A percentile compares a stretch with the other conserved stretches of the same genome.
Evolutionary conservation across 2,888 invertebrate species (phyloP).

Genomic region (Toxonevra muliebris): DNA sequence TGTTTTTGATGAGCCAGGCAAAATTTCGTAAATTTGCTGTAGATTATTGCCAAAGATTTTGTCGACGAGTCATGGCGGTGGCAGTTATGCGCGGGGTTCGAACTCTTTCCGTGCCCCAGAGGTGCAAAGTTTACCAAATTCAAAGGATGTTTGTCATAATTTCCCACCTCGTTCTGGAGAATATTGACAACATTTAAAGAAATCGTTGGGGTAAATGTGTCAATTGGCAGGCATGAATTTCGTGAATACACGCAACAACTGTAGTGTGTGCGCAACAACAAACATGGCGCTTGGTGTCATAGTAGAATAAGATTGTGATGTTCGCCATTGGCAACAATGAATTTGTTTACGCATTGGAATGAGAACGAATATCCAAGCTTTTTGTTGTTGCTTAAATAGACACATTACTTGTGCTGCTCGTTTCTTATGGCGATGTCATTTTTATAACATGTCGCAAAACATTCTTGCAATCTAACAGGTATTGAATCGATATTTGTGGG

Average conservation of each 20-base stretch:
- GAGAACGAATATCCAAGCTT: background rate
- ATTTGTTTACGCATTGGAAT: slow-evolving; percentile 24
- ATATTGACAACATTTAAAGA: background rate
- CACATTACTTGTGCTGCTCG: background rate
- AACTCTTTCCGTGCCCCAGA: background rate
- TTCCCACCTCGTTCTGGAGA: slow-evolving; percentile 27
- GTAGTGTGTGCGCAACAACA: background rate
- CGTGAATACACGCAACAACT: background rate
- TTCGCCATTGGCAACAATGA: slow-evolving; percentile 41
- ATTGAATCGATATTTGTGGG: slow-evolving; percentile 63
- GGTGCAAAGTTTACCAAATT: slow-evolving; percentile 40
- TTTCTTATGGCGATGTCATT: slow-evolving; percentile 9
- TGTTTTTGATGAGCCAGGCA: too few species aligned
- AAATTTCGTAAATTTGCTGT: background rate
- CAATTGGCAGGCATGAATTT: background rate
- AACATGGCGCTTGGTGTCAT: slow-evolving; percentile 1
- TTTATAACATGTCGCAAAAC: slow-evolving; percentile 60
- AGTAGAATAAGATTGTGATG: slow-evolving; percentile 16
- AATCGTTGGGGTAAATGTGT: background rate
- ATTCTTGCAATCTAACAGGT: slow-evolving; percentile 58
- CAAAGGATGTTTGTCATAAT: slow-evolving; percentile 44
- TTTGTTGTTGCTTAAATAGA: too few species aligned
- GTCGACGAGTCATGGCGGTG: background rate
- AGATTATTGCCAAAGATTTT: background rate
- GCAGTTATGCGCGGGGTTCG: background rate